These are phyloP conservation scores for Pyrgus malvae DNA, from an alignment of 2,888 invertebrate species.

Conservation along the genomic window DNA sequence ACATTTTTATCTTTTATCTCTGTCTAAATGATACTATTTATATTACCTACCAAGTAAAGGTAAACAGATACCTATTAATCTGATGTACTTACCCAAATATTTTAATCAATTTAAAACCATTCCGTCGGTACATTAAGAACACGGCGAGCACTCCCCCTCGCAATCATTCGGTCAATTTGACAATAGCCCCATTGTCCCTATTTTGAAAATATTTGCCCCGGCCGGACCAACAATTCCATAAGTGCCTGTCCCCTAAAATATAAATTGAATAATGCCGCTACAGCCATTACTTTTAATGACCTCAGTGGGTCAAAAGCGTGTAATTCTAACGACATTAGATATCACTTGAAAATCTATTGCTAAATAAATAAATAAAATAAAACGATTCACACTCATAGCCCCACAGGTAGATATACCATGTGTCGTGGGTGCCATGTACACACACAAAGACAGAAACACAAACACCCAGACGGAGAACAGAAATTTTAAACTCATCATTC, in stretches of 20 bases:
- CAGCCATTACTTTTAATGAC: conserved; percentile 45
- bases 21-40: too few relatives aligned
- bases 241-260: conserved; percentile 63
- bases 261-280: conserved; percentile 64
- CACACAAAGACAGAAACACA: too few relatives aligned
- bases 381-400: too few relatives aligned
- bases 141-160: conserved; percentile 41
- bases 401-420: too few relatives aligned
- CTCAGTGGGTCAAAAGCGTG: conserved; percentile 7
- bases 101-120: conserved; percentile 24
- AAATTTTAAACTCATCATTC: too few relatives aligned
- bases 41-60: too few relatives aligned
- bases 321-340: background rate
- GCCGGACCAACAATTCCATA: conserved; percentile 68
- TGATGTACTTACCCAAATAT: conserved; percentile 6
- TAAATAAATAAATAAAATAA: too few relatives aligned
- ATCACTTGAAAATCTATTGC: too few relatives aligned
- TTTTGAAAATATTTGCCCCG: conserved; percentile 75
- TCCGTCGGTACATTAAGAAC: too few relatives aligned
- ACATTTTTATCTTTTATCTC: too few relatives aligned
- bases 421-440: too few relatives aligned
- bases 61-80: background rate
- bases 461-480: too few relatives aligned
- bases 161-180: conserved; percentile 78
- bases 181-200: conserved; percentile 60